Percentiles rank a stretch among this genome's conserved stretches.
These are phyloP conservation scores for Sparidentex hasta DNA, from an alignment of 2,797 vertebrate genomes.

Conservation along the genomic window DNA sequence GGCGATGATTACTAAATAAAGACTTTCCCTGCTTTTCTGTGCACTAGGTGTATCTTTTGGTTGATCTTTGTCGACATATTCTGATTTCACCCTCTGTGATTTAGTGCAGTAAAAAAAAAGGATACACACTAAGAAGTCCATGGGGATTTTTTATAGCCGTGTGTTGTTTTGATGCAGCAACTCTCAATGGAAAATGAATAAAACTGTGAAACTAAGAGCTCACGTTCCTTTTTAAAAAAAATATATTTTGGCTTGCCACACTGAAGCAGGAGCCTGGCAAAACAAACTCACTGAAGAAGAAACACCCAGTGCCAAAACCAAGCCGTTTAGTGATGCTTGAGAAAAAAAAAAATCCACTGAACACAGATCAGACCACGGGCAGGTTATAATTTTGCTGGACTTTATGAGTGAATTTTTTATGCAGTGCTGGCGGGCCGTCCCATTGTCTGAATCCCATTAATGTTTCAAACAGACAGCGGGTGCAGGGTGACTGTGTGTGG, in stretches of 20 bases:
- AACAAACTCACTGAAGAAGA: conserved; percentile 18
- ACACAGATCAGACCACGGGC: conserved; percentile 22
- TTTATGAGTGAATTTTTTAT: conserved; percentile 28
- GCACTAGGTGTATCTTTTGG: not conserved
- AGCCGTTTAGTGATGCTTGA: conserved; percentile 21
- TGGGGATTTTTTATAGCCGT: not conserved
- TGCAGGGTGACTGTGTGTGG: not conserved
- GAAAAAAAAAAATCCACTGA: conserved; percentile 25
- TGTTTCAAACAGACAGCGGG: conserved; percentile 25
- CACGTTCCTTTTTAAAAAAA: conserved; percentile 8
- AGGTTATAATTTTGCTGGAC: conserved; percentile 15
- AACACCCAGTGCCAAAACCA: conserved; percentile 17
- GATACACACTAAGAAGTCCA: not conserved
- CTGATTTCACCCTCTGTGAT: not conserved
- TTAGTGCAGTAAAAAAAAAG: not conserved
- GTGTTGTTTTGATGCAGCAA: not conserved
- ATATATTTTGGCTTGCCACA: conserved; percentile 4
- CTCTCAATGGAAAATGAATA: conserved; percentile 12
- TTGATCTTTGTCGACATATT: not conserved
- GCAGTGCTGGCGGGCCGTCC: conserved; percentile 7
- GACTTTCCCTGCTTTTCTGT: not conserved
- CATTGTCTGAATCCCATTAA: conserved; percentile 30
- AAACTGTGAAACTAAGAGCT: conserved; percentile 23
- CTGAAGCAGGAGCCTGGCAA: conserved; percentile 19
- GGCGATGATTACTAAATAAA: not conserved